Conservation (phyloP, 2,888 invertebrate genomes). For the Argyra leucocephala region DNA sequence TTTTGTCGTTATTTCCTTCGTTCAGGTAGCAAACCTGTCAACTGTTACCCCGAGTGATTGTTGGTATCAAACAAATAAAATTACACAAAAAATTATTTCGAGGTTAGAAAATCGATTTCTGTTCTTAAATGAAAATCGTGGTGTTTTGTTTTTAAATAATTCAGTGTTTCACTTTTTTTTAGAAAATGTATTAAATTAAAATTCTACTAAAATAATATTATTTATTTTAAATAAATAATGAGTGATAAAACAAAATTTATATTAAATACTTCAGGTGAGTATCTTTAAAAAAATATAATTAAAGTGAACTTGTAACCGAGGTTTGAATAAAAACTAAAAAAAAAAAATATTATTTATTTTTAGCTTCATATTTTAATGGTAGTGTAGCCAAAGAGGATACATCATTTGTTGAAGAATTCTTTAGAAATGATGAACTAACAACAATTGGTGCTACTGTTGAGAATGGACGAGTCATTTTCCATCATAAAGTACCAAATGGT, state of each 20-base stretch:
- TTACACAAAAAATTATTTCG: too few species aligned
- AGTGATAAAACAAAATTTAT: slow-evolving; percentile 39
- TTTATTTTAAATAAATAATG: slow-evolving; percentile 18
- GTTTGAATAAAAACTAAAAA: neutral
- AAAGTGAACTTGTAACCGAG: slow-evolving; percentile 15
- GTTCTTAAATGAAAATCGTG: too few species aligned
- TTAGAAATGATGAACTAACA: slow-evolving; percentile 44
- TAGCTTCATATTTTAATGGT: slow-evolving; percentile 40
- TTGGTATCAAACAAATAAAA: too few species aligned
- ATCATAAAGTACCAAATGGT: slow-evolving; percentile 42
- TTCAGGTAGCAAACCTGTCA: too few species aligned
- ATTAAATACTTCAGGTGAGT: slow-evolving; percentile 42
- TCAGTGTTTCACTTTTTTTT: too few species aligned
- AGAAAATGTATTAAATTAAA: too few species aligned
- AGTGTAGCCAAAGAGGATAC: slow-evolving; percentile 36
- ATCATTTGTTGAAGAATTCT: slow-evolving; percentile 43
- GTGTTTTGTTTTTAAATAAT: too few species aligned
- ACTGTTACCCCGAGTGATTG: too few species aligned
- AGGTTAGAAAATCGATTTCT: too few species aligned
- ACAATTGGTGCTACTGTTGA: slow-evolving; percentile 43
- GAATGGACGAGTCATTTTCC: slow-evolving; percentile 43
- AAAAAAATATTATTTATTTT: neutral
- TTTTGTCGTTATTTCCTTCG: too few species aligned
- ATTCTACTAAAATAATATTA: too few species aligned
- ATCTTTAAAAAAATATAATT: slow-evolving; percentile 15